These are phyloP conservation scores for Desmodus rotundus DNA, from an alignment of 2,113 vertebrate species.

Conservation along the genomic window DNA sequence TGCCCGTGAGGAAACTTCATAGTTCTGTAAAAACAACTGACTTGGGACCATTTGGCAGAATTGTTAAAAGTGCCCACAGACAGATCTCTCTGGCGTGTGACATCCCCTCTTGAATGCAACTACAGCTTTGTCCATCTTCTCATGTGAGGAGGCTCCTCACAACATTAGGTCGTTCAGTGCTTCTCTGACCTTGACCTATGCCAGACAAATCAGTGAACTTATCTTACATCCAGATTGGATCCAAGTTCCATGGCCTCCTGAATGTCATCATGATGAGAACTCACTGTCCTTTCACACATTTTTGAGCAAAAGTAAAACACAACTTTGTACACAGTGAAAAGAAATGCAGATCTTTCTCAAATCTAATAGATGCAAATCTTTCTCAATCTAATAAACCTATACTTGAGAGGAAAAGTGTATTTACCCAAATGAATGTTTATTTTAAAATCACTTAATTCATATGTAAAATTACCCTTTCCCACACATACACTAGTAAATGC, in stretches of 20 bases:
- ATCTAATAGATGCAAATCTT: constrained; percentile 6
- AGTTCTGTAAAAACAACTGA: neutral
- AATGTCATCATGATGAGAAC: neutral
- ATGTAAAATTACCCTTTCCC: neutral
- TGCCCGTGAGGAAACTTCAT: neutral
- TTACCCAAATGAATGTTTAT: constrained; percentile 15
- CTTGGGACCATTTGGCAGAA: neutral
- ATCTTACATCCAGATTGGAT: neutral
- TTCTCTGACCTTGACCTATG: neutral
- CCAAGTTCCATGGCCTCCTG: neutral
- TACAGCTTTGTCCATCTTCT: neutral
- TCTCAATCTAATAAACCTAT: neutral
- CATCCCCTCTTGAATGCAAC: neutral
- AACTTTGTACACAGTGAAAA: neutral
- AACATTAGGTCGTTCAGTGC: neutral
- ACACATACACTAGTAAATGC: neutral
- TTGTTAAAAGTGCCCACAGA: neutral
- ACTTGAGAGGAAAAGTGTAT: constrained; percentile 7
- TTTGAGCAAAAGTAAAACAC: neutral
- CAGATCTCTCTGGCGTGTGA: neutral
- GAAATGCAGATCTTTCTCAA: neutral
- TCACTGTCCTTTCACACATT: neutral
- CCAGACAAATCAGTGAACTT: neutral
- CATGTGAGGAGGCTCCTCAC: neutral
- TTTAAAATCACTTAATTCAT: neutral